Evolutionary conservation across 2,797 vertebrate genomes (phyloP).

Genomic region (Bothrops alternatus): DNA sequence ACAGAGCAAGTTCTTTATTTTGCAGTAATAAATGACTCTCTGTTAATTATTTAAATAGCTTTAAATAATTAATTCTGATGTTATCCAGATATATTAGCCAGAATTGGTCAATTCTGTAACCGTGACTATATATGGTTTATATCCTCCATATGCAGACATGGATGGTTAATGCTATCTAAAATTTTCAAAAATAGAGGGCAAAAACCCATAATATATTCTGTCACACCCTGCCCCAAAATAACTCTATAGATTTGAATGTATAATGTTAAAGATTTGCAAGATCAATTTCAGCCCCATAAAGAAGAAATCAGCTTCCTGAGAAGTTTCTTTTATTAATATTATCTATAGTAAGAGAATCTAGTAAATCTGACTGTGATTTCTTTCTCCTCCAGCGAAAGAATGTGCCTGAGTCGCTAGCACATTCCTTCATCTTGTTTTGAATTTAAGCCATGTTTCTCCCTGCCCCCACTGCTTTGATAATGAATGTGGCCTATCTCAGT

Average conservation of each 20-base stretch:
- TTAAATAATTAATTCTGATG: neutral
- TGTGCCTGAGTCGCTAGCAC: neutral
- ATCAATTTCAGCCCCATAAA: neutral
- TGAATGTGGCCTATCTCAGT: neutral
- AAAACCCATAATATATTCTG: neutral
- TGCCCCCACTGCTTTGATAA: neutral
- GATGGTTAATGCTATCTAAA: neutral
- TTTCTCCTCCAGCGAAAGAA: neutral
- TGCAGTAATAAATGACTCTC: neutral
- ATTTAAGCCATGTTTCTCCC: neutral
- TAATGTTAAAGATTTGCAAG: neutral
- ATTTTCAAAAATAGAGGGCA: neutral
- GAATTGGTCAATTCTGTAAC: neutral
- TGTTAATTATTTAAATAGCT: neutral
- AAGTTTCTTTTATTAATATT: neutral
- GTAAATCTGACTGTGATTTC: neutral
- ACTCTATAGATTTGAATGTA: neutral
- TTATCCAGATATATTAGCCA: neutral
- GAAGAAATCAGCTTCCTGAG: neutral
- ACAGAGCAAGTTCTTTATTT: neutral
- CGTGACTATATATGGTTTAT: neutral
- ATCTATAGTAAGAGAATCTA: neutral
- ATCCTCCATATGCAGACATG: neutral
- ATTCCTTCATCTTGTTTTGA: neutral
- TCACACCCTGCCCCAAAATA: neutral